These are phyloP conservation scores for Aphelenchoides bicaudatus DNA, from an alignment of 2,888 invertebrate genomes.

Conservation along the genomic window DNA sequence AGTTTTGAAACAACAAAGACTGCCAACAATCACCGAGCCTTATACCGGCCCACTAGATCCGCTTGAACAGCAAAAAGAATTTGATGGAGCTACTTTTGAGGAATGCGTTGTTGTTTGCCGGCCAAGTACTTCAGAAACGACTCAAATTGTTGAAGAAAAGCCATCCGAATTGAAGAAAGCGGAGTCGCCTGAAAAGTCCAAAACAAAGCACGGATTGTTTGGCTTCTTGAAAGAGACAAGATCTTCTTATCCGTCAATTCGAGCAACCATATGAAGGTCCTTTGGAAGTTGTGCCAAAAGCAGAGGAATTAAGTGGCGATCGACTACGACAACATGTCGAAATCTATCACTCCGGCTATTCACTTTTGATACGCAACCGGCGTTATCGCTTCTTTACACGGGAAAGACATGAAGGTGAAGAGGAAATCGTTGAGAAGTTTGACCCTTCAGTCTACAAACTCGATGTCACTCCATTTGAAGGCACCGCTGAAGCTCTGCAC, in stretches of 20 bases:
- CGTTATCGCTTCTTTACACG: conserved; percentile 13
- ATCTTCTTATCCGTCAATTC: not conserved
- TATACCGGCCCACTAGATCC: not conserved
- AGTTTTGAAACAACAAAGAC: not conserved
- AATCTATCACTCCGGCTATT: conserved; percentile 13
- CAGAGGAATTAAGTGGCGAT: not conserved
- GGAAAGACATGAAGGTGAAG: conserved; percentile 11
- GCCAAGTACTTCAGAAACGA: conserved; percentile 4
- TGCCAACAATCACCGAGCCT: not conserved
- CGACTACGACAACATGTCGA: conserved; percentile 4
- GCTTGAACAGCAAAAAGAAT: not conserved
- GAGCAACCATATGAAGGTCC: conserved; percentile 5
- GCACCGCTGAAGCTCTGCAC: not conserved
- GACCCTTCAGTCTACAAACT: too few species aligned
- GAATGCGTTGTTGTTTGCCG: too few species aligned
- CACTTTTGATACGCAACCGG: not conserved
- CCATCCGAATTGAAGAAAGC: not conserved
- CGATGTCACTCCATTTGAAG: conserved; percentile 3
- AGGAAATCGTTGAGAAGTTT: conserved; percentile 11
- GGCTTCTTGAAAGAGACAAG: conserved; percentile 6
- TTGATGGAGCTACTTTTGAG: too few species aligned
- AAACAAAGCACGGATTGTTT: not conserved
- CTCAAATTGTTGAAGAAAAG: not conserved
- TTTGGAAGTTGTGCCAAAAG: not conserved
- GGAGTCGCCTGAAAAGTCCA: not conserved